These are phyloP conservation scores for Penaeus indicus DNA, from an alignment of 1,140 invertebrate genomes.

Conservation along the genomic window DNA sequence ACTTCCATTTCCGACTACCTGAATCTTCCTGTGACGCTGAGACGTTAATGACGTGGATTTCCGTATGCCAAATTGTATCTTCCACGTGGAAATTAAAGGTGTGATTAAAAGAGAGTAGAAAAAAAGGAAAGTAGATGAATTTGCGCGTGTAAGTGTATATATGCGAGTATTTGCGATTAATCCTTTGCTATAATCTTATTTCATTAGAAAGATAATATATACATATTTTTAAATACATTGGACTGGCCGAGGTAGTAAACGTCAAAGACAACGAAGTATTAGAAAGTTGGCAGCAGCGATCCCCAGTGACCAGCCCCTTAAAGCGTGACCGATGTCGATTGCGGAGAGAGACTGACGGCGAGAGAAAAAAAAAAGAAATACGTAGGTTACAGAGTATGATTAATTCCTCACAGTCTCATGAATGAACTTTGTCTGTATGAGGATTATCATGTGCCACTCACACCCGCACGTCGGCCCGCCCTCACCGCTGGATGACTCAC, in stretches of 20 bases:
- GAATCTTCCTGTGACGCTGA: background rate
- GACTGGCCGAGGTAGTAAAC: too few species aligned
- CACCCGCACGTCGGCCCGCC: background rate
- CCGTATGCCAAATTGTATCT: background rate
- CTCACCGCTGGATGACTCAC: background rate
- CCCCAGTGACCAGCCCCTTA: too few species aligned
- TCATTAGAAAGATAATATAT: too few species aligned
- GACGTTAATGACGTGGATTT: background rate
- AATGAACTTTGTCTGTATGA: background rate
- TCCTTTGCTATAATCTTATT: too few species aligned
- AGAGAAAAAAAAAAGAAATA: background rate
- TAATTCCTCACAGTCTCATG: background rate
- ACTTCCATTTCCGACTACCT: slow-evolving; percentile 32
- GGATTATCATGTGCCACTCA: background rate
- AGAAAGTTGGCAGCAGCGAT: too few species aligned
- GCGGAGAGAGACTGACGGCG: too few species aligned
- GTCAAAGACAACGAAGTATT: too few species aligned
- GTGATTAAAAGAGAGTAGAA: background rate
- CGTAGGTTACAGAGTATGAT: background rate
- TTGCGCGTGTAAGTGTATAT: too few species aligned
- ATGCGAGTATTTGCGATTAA: too few species aligned
- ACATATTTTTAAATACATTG: too few species aligned
- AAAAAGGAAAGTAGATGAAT: too few species aligned
- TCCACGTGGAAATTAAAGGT: background rate
- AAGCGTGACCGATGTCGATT: too few species aligned